These are phyloP conservation scores for Crypturellus undulatus DNA, from an alignment of 2,113 vertebrate species.

Conservation along the genomic window DNA sequence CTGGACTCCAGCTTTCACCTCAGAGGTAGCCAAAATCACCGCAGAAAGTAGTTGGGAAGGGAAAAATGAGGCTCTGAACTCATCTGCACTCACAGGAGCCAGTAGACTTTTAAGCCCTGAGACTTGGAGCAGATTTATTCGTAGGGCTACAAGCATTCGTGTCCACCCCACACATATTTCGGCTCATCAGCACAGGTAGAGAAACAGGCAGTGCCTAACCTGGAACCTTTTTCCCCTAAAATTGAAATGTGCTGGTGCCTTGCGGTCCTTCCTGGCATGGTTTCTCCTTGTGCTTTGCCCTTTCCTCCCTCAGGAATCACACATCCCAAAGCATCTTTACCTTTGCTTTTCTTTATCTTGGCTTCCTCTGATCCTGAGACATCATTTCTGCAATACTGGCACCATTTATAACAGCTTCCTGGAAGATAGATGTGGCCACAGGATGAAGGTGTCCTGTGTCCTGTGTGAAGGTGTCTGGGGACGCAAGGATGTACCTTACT, in stretches of 20 bases:
- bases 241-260: accelerated
- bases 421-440: background rate
- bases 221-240: background rate
- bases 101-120: background rate
- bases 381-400: background rate
- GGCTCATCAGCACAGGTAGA: background rate
- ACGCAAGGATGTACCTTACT: accelerated
- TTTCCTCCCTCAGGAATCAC: accelerated
- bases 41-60: accelerated
- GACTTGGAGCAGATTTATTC: background rate
- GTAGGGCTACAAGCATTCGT: accelerated
- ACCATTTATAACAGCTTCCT: accelerated
- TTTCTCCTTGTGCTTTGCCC: background rate
- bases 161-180: background rate
- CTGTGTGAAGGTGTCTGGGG: background rate
- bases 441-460: background rate
- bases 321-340: background rate
- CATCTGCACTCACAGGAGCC: background rate
- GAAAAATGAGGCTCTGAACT: background rate
- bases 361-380: background rate
- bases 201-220: background rate
- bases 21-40: background rate
- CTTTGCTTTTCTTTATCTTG: background rate
- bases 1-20: background rate
- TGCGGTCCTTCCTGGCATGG: background rate